Conservation (phyloP, 2,888 invertebrate genomes). For the Parasteatoda lunata region DNA sequence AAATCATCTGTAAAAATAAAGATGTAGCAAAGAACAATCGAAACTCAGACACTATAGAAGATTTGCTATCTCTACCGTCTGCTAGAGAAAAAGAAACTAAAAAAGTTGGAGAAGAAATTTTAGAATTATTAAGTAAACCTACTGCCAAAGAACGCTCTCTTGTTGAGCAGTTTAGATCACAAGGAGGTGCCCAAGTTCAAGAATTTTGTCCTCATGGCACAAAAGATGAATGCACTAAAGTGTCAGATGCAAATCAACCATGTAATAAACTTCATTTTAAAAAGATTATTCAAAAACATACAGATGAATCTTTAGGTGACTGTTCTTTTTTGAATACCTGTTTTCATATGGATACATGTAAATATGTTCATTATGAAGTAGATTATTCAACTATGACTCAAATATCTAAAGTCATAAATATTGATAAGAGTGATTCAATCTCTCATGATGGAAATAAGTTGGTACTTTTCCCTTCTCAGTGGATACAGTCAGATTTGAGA, state of each 20-base stretch:
- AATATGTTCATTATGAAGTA: slow-evolving; percentile 98
- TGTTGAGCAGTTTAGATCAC: slow-evolving; percentile 96
- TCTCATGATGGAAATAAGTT: slow-evolving; percentile 54
- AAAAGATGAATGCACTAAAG: slow-evolving; percentile 85
- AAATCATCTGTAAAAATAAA: slow-evolving; percentile 68
- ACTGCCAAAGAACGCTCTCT: slow-evolving; percentile 96
- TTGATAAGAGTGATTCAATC: slow-evolving; percentile 48
- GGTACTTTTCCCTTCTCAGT: slow-evolving; percentile 88
- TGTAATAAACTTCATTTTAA: slow-evolving; percentile 96
- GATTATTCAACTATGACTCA: slow-evolving; percentile 77
- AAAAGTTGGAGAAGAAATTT: slow-evolving; percentile 95
- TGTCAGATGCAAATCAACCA: slow-evolving; percentile 76
- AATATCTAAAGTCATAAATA: slow-evolving; percentile 43
- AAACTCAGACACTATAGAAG: slow-evolving; percentile 77
- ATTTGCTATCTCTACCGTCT: slow-evolving; percentile 90
- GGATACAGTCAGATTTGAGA: slow-evolving; percentile 97
- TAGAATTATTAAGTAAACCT: slow-evolving; percentile 93
- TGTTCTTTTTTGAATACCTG: slow-evolving; percentile 98
- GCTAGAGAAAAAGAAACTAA: slow-evolving; percentile 96
- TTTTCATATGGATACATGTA: slow-evolving; percentile 99
- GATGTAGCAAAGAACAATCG: slow-evolving; percentile 70
- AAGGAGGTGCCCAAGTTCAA: slow-evolving; percentile 83
- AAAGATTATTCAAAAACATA: slow-evolving; percentile 96
- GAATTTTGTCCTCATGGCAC: slow-evolving; percentile 98
- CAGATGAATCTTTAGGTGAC: slow-evolving; percentile 95